Evolutionary conservation across 2,113 vertebrate genomes (phyloP).

Genomic region (Dicrurus megarhynchus): DNA sequence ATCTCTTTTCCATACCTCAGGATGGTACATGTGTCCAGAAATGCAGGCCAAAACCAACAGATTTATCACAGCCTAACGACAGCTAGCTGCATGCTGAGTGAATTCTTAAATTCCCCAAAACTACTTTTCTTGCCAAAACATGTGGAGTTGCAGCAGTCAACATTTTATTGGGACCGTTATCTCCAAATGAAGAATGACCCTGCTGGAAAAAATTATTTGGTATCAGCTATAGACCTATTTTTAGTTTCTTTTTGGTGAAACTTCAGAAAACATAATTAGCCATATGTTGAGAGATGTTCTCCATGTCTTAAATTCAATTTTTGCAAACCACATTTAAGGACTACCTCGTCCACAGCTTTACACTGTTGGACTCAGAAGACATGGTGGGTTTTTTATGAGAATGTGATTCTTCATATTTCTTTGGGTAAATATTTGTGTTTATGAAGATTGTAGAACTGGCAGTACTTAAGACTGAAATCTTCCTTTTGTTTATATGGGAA

Average conservation of each 20-base stretch:
- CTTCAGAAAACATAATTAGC: conserved; percentile 52
- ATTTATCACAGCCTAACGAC: conserved; percentile 73
- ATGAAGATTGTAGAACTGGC: conserved; percentile 22
- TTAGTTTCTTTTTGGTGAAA: conserved; percentile 60
- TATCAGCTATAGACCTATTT: conserved; percentile 62
- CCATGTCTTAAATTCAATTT: conserved; percentile 29
- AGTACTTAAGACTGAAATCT: not conserved
- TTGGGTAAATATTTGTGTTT: conserved; percentile 35
- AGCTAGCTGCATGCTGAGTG: conserved; percentile 70
- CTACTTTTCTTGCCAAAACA: conserved; percentile 67
- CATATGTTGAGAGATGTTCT: conserved; percentile 1
- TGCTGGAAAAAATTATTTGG: conserved; percentile 53
- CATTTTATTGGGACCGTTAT: conserved; percentile 61
- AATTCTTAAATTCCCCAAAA: conserved; percentile 65
- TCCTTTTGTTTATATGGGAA: conserved; percentile 14
- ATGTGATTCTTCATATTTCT: conserved; percentile 16
- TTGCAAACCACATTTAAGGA: conserved; percentile 14
- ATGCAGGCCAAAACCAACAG: conserved; percentile 70
- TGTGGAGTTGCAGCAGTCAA: conserved; percentile 56
- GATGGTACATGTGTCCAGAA: conserved; percentile 55
- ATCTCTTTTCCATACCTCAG: conserved; percentile 68
- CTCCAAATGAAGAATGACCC: conserved; percentile 60
- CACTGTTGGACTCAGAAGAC: not conserved
- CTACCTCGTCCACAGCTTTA: not conserved
- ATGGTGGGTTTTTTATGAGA: not conserved